Conservation (phyloP, 1,140 invertebrate genomes). For the Adelges cooleyi region DNA sequence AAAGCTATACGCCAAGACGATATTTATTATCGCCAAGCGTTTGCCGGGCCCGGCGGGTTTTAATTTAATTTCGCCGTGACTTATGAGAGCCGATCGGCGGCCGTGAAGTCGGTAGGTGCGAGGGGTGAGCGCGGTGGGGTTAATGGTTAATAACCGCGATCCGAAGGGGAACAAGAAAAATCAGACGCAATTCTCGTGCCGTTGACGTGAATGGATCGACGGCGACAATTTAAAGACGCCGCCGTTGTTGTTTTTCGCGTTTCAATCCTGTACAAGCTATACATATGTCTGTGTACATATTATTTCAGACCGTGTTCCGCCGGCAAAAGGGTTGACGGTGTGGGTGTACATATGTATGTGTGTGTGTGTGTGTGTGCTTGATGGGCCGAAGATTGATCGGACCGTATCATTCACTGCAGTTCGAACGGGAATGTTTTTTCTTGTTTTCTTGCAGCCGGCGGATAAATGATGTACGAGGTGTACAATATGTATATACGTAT, state of each 20-base stretch:
- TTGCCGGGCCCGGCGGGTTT: neutral
- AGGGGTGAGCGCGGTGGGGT: neutral
- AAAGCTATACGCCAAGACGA: too few relatives aligned
- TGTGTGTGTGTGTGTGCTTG: neutral
- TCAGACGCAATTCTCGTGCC: conserved; percentile 22
- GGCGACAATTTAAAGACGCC: conserved; percentile 21
- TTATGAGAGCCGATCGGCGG: conserved; percentile 11
- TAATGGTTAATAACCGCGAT: neutral
- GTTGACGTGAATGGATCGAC: conserved; percentile 26
- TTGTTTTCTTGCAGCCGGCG: neutral
- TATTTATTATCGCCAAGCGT: too few relatives aligned
- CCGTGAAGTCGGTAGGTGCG: neutral
- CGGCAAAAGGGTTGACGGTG: neutral
- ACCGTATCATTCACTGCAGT: conserved; percentile 12
- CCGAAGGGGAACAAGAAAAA: conserved; percentile 1
- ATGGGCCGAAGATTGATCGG: conserved; percentile 23
- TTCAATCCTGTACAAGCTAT: too few relatives aligned
- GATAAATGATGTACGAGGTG: conserved; percentile 25
- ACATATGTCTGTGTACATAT: too few relatives aligned
- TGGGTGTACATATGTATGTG: too few relatives aligned
- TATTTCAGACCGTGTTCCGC: neutral
- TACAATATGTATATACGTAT: too few relatives aligned
- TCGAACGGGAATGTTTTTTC: neutral
- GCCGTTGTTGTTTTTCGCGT: conserved; percentile 1
- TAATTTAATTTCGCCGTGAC: conserved; percentile 27